phyloP scores from a whole-genome alignment of 2,888 invertebrate genomes.

The Hydrotaea diabolus region DNA sequence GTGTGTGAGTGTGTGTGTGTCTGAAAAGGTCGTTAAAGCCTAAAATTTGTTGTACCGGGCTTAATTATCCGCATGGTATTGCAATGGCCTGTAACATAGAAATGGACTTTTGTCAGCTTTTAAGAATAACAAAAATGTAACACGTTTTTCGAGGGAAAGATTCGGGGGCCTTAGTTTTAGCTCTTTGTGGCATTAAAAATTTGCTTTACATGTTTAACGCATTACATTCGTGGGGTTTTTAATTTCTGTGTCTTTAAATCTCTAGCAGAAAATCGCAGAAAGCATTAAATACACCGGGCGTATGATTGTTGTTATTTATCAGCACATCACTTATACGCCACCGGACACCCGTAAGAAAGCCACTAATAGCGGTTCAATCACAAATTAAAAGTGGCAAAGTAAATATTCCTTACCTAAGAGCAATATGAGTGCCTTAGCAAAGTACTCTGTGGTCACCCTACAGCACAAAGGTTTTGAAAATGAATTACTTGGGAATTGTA shows the following conservation, averaged over 20 bases:
- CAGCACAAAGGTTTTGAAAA: too few species aligned
- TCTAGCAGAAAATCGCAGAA: not conserved
- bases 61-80: conserved; percentile 13
- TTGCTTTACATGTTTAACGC: conserved; percentile 14
- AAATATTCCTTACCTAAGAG: too few species aligned
- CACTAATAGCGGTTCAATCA: too few species aligned
- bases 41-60: not conserved
- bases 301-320: not conserved
- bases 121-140: conserved; percentile 70
- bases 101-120: conserved; percentile 64
- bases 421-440: too few species aligned
- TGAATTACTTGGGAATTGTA: too few species aligned
- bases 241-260: not conserved
- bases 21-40: not conserved
- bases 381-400: too few species aligned
- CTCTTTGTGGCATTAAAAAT: not conserved
- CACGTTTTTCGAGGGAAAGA: not conserved
- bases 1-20: not conserved
- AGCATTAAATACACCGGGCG: not conserved
- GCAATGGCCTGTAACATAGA: conserved; percentile 53
- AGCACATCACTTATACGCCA: not conserved
- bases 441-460: too few species aligned
- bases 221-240: not conserved
- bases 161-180: not conserved
- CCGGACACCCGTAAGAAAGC: not conserved